These are phyloP conservation scores for Caiman crocodilus DNA, from an alignment of 2,797 vertebrate genomes.

Conservation along the genomic window DNA sequence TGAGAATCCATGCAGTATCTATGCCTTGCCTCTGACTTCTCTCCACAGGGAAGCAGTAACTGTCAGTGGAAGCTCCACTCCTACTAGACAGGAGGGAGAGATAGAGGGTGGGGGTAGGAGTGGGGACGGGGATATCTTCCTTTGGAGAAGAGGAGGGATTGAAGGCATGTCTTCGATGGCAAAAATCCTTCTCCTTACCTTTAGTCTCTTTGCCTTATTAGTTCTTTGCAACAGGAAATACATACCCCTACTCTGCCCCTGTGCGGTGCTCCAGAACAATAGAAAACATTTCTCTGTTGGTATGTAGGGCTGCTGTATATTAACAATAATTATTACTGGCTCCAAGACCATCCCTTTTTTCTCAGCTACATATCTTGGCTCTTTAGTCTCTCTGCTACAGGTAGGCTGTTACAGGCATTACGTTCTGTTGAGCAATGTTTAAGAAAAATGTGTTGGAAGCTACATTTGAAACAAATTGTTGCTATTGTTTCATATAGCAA, in stretches of 20 bases:
- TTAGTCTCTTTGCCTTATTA: neutral
- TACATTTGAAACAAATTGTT: neutral
- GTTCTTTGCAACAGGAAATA: neutral
- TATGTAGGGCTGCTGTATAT: neutral
- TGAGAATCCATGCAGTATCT: neutral
- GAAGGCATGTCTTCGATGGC: neutral
- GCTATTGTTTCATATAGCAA: neutral
- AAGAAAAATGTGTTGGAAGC: neutral
- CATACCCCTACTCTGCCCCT: neutral
- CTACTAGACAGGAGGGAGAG: neutral
- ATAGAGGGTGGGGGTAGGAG: neutral
- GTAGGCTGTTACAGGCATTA: neutral
- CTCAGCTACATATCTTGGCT: neutral
- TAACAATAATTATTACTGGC: neutral
- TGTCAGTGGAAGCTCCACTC: neutral
- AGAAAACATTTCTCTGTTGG: neutral
- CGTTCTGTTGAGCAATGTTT: neutral
- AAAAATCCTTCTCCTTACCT: neutral
- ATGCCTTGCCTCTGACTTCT: neutral
- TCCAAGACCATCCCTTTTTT: neutral
- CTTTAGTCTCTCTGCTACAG: neutral
- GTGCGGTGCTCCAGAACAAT: neutral
- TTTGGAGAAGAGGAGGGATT: neutral
- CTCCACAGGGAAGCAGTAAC: neutral
- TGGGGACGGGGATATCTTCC: too few relatives aligned